phyloP scores from a whole-genome alignment of 2,888 invertebrate species.

The Buathra laborator region DNA sequence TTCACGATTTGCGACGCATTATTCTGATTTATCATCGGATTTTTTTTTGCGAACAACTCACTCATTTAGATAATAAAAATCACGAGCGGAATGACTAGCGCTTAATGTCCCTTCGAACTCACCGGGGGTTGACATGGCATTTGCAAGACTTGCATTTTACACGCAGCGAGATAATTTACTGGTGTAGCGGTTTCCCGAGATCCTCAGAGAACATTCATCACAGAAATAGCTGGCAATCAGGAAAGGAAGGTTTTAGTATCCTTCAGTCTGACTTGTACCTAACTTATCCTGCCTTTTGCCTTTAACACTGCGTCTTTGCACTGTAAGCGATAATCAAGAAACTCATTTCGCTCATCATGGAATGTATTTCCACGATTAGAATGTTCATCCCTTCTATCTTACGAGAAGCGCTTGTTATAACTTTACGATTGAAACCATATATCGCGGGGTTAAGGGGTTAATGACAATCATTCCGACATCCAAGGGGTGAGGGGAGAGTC shows the following conservation, averaged over 20 bases:
- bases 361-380: neutral
- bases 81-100: constrained; percentile 46
- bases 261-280: neutral
- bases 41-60: neutral
- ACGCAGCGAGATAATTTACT: constrained; percentile 58
- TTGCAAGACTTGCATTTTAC: constrained; percentile 25
- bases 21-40: neutral
- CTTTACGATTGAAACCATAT: neutral
- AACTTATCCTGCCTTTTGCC: neutral
- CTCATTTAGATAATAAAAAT: constrained; percentile 42
- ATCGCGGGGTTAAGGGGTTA: neutral
- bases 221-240: constrained; percentile 35
- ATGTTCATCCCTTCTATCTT: neutral
- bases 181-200: constrained; percentile 59
- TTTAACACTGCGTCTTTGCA: neutral
- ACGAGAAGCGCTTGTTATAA: neutral
- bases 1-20: neutral
- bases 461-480: too few relatives aligned
- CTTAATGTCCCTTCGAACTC: constrained; percentile 30
- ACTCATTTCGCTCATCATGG: constrained; percentile 26
- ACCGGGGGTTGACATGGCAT: constrained; percentile 29
- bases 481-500: too few relatives aligned
- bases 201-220: constrained; percentile 50
- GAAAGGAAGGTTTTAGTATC: constrained; percentile 15
- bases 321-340: neutral